Base-by-base conservation (phyloP, 2,888 invertebrate species). In the Ennomos erosarius region DNA sequence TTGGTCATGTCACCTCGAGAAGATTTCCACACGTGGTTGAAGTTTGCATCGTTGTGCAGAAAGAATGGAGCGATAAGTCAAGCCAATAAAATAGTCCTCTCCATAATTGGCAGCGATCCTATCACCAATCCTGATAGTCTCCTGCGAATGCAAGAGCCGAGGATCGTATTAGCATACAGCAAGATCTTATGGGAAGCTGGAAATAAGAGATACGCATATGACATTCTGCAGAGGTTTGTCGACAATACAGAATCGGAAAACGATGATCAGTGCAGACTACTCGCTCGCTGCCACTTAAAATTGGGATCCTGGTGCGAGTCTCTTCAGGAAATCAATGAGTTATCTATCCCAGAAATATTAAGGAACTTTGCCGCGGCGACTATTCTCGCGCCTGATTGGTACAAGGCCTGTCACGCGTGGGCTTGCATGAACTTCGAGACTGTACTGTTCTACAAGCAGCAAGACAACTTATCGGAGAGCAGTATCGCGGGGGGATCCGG, bases 381-480 rank as follows among this genome's bases (percentile, higher is more conserved):
- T 0, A 95, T 96, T 69, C 95, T 97, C 68, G 97, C 98, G 73
- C 94, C 95, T 0, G 95, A 95, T 42, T 99, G 99, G 98, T 98
- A 98, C 81, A 98, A 98, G 90, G 99, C 99, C 0, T 99, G 99
- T 97, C 99, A 99, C 87, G 95, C 98, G 0, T 98, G 98, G 95
- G 99, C 99, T 0, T 98, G 98, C 78, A 98, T 98, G 95, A 99
- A 99, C 88, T 99, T 98, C 79, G 98, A 99, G 88, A 97, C 99
- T 0, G 97, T 98, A 0, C 71, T 94, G 9, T 94, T 94, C 67
- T 94, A 94, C 71, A 94, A 94, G 68, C 91, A 93, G 61, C 93
- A 90, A 62, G 91, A 90, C 51, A 90, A 90, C 59, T 74, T 81
- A 13, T 90, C 91, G 0, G 91, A 91, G 62, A 90, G 88, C 58